A percentile compares a stretch with the other conserved stretches of the same genome.
phyloP scores from a whole-genome alignment of 2,797 vertebrate species.

The Pantherophis vulpinus region DNA sequence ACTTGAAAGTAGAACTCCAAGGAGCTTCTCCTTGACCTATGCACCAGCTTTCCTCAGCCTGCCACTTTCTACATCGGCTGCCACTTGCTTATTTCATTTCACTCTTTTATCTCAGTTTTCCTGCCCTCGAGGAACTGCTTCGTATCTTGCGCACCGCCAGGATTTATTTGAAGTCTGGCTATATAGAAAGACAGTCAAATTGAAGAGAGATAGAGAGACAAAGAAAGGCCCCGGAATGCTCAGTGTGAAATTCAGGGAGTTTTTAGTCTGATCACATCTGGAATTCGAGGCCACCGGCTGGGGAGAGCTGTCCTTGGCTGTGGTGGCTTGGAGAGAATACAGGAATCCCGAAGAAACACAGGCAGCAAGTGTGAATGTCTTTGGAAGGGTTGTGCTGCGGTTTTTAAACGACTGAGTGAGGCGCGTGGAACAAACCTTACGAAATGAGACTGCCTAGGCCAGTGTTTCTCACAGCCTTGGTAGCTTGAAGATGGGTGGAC shows the following conservation, averaged over 20 bases:
- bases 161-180: neutral
- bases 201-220: too few relatives aligned
- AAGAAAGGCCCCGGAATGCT: neutral
- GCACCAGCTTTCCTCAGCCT: neutral
- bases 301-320: neutral
- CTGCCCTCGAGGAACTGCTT: neutral
- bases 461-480: too few relatives aligned
- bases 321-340: neutral
- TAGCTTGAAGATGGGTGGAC: too few relatives aligned
- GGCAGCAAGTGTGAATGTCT: constrained; percentile 26
- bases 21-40: neutral
- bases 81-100: neutral
- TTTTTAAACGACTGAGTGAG: constrained; percentile 28
- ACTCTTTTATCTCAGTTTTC: neutral
- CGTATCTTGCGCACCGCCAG: neutral
- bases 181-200: neutral
- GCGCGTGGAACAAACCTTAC: constrained; percentile 4
- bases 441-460: neutral
- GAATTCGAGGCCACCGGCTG: neutral
- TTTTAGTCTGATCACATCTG: neutral
- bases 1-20: neutral
- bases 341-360: constrained; percentile 9
- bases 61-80: neutral
- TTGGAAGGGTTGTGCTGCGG: neutral
- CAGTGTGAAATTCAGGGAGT: neutral